Evolutionary conservation across 2,113 vertebrate species (phyloP), one percentile per base, ranked within the genome.

Genomic region (Prietella phreatophila): DNA sequence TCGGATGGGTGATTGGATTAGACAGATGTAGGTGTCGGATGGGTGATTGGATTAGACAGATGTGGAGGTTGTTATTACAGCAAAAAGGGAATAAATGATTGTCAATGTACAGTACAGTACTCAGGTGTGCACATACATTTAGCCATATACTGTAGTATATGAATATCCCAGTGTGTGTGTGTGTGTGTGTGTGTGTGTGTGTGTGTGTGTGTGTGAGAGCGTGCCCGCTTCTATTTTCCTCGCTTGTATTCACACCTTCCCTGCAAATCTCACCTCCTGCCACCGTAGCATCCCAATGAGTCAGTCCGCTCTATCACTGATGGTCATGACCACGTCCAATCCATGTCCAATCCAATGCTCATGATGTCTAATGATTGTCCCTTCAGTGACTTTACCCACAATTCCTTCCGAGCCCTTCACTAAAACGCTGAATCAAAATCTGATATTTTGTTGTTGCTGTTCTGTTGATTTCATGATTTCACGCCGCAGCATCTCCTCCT

Each of bases 241-340:
- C 10, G 15, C 53, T 78, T 60, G n/a, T 85, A 22, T 47, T 39
- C 82, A 22, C 63, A 27, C 25, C 56, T n/a, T 33, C 17, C 33
- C 58, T 86, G 50, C 65, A 36, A 36, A 36, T 36, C 36, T 36
- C 36, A 36, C 36, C 36, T 36, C 36, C 36, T 36, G 36, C 36
- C 36, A 36, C 2, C 2, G 36, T 36, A 36, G 36, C 36, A 36
- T 36, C 36, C 36, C 36, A 36, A 36, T 36, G 36, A 85, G 50
- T 78, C 76, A 84, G 39, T 78, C 75, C 53, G 39, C 83, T 89
- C n/a, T 81, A 73, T 61, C 84, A 87, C 33, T 25, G 90, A 36
- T 42, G 47, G 91, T 87, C 82, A 85, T 85, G 81, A 53, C 65
- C 36, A 14, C 19, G 15, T 36, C 67, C 67, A 53, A 75, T 82